phyloP scores from a whole-genome alignment of 2,113 vertebrate genomes.

The Daboia siamensis region DNA sequence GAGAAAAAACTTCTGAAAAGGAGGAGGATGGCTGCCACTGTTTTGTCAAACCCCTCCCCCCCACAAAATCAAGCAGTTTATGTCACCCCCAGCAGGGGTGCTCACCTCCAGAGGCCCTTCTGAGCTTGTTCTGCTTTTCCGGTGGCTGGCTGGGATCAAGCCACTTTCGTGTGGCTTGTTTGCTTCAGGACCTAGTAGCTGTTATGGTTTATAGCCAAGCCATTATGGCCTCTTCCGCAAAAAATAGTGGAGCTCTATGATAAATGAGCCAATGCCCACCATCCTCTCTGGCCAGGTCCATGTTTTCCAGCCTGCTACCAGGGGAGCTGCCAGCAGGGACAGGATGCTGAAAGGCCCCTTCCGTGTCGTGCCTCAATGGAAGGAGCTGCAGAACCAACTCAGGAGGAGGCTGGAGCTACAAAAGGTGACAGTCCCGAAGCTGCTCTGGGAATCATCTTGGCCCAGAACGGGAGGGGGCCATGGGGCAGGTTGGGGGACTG shows the following conservation, averaged over 20 bases:
- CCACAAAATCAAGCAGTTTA: background rate
- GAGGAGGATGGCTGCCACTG: background rate
- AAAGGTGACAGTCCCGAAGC: background rate
- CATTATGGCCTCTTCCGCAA: background rate
- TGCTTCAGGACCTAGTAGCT: background rate
- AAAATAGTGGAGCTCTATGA: background rate
- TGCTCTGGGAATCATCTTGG: background rate
- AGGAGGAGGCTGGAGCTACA: background rate
- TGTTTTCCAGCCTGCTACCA: too few relatives aligned
- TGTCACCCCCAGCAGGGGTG: background rate
- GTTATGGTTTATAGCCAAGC: background rate
- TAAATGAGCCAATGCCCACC: background rate
- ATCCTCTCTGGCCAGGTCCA: background rate
- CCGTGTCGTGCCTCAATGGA: slow-evolving; percentile 22
- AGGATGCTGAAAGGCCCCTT: background rate
- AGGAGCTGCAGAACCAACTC: background rate
- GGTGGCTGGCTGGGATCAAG: background rate
- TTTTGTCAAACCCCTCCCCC: background rate
- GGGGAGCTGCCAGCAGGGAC: background rate
- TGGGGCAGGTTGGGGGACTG: background rate
- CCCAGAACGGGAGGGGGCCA: background rate
- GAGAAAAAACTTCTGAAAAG: background rate
- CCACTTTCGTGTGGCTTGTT: background rate
- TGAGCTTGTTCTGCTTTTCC: background rate
- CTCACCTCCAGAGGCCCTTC: background rate